Evolutionary conservation across 2,888 invertebrate species (phyloP).

Genomic region (Tridacna gigas): DNA sequence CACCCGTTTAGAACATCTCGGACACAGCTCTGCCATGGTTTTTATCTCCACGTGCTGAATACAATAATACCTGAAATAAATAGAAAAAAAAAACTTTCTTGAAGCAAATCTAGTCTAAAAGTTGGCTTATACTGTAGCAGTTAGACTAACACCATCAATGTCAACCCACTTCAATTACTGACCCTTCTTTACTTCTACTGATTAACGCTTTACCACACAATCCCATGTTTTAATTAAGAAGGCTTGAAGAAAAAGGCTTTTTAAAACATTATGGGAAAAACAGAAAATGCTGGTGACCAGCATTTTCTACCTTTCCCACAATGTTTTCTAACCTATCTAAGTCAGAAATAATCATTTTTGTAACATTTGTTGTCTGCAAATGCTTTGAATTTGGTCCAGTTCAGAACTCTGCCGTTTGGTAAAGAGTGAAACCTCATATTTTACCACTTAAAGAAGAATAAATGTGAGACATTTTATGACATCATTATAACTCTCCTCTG

Average conservation of each 20-base stretch:
- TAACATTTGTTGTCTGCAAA: neutral
- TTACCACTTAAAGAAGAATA: no score
- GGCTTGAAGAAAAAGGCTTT: neutral
- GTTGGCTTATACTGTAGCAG: no score
- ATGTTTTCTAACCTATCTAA: neutral
- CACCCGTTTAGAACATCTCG: constrained; percentile 89
- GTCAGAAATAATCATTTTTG: neutral
- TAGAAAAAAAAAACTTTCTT: neutral
- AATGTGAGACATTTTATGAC: no score
- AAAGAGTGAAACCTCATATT: neutral
- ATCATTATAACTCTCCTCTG: no score
- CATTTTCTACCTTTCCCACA: neutral
- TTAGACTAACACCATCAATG: no score
- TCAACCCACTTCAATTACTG: no score
- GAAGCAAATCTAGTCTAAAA: no score
- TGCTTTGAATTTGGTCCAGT: neutral
- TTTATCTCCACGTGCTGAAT: constrained; percentile 55
- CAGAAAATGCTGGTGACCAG: neutral
- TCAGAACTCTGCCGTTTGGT: neutral
- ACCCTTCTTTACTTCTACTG: no score
- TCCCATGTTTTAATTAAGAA: no score
- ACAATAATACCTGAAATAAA: constrained; percentile 64
- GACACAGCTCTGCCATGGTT: constrained; percentile 70
- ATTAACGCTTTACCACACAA: no score
- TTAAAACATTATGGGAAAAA: neutral